Evolutionary conservation across 2,797 vertebrate genomes (phyloP).

Genomic region (Neostethus bicornis): DNA sequence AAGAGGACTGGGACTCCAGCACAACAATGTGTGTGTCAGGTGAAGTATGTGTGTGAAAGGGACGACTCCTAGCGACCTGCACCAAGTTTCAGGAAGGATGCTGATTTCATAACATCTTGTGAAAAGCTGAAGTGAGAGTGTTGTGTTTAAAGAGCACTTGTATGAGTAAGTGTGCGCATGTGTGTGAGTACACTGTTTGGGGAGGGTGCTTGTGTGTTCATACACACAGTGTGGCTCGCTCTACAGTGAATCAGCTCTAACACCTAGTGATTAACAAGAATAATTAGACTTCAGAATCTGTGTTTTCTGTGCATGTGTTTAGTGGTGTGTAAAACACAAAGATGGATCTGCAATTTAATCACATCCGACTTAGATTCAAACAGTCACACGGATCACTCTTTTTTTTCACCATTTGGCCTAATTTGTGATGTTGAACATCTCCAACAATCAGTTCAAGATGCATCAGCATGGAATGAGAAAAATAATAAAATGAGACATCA

Average conservation of each 20-base stretch:
- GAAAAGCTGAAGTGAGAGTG: constrained; percentile 71
- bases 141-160: constrained; percentile 66
- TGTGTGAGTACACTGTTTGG: constrained; percentile 39
- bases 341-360: constrained; percentile 49
- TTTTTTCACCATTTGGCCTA: constrained; percentile 56
- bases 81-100: constrained; percentile 72
- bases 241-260: constrained; percentile 63
- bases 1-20: constrained; percentile 50
- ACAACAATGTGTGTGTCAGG: constrained; percentile 42
- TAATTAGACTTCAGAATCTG: constrained; percentile 62
- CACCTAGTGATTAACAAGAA: constrained; percentile 63
- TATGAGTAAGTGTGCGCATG: constrained; percentile 57
- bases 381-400: constrained; percentile 52
- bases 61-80: constrained; percentile 67
- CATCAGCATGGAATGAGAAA: constrained; percentile 22
- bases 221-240: constrained; percentile 38
- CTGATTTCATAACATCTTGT: constrained; percentile 82
- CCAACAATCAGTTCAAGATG: constrained; percentile 8
- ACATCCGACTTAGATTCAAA: constrained; percentile 58
- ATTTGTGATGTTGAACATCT: constrained; percentile 36
- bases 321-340: constrained; percentile 20
- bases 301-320: constrained; percentile 24
- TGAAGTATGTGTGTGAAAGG: constrained; percentile 53
- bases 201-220: constrained; percentile 39
- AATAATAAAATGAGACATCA: constrained; percentile 21